phyloP scores from a whole-genome alignment of 1,140 invertebrate genomes.

The Temnothorax longispinosus region DNA sequence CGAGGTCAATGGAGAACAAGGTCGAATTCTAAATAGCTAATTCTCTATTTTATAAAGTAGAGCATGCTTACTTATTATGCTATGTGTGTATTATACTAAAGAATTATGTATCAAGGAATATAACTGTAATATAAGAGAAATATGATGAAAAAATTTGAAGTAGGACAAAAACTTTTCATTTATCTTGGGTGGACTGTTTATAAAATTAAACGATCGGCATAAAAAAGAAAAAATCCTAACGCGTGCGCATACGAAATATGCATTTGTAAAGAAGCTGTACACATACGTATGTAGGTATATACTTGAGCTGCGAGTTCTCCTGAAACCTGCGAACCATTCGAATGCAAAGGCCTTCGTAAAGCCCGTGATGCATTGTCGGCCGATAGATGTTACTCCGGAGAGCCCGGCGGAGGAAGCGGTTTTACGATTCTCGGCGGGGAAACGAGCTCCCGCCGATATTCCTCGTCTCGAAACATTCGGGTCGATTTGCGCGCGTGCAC shows the following conservation, averaged over 20 bases:
- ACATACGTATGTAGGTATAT: not conserved
- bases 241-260: not conserved
- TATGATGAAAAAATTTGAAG: too few relatives aligned
- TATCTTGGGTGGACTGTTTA: not conserved
- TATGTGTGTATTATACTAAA: not conserved
- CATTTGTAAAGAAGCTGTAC: not conserved
- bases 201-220: not conserved
- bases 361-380: conserved; percentile 60
- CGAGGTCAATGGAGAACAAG: not conserved
- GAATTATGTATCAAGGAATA: not conserved
- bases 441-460: conserved; percentile 31
- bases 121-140: not conserved
- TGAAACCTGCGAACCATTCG: conserved; percentile 60
- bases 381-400: conserved; percentile 58
- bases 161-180: not conserved
- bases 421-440: conserved; percentile 54
- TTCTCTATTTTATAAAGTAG: not conserved
- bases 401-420: conserved; percentile 25
- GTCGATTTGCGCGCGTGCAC: conserved; percentile 23
- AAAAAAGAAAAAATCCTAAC: conserved; percentile 10
- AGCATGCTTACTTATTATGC: not conserved
- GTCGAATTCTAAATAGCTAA: not conserved
- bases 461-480: not conserved
- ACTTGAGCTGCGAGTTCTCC: not conserved
- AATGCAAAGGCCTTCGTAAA: conserved; percentile 70